Base-by-base conservation (phyloP, 2,113 vertebrate genomes). In the Paratilapia polleni region DNA sequence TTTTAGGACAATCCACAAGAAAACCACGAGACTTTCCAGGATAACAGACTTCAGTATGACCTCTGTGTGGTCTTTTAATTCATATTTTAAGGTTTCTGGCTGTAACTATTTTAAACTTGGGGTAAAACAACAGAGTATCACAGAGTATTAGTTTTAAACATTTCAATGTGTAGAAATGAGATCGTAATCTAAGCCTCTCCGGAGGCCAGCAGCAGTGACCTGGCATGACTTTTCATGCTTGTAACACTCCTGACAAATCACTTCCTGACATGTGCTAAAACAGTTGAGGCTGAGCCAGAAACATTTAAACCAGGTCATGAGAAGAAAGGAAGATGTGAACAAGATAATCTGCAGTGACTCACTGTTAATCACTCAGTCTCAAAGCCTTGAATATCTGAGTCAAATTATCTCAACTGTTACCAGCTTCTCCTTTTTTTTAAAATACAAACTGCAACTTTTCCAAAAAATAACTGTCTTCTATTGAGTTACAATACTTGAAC, bases 21-120 rank as follows among this genome's bases (percentile, higher is more conserved):
- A 83, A 83, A 57, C 59, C 86, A 77, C 54, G 31, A 89, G 2
- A 82, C 61, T 78, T 76, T 83, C 80, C 66, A 62, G 28, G 66
- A 19, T 7, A 60, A 54, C 31, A 38, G 1, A 11, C 28, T 73
- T 31, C 66, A 52, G 43, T 52, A 17, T n/a, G 66, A 73, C 26
- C 66, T 73, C 66, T 0, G 0, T 52, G 66, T 31, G 66, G 66
- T n/a, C 66, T 70, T 10, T 17, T 6, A 52, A 73, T 31, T 6
- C 17, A 31, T 26, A 19, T 31, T 73, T 57, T 1, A 3, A n/a
- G 66, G 28, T 73, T 52, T 47, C 43, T 52, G 66, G 26, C 66
- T 3, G 7, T 73, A 52, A 73, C 4, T 0, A 73, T 52, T 58
- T 58, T 58, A 59, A 77, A 12, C 54, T 17, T 4, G 0, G 28